Percentiles rank a stretch among this genome's conserved stretches.
Evolutionary conservation across 2,797 vertebrate species (phyloP).

Genomic region (Malacoctenus gilli): DNA sequence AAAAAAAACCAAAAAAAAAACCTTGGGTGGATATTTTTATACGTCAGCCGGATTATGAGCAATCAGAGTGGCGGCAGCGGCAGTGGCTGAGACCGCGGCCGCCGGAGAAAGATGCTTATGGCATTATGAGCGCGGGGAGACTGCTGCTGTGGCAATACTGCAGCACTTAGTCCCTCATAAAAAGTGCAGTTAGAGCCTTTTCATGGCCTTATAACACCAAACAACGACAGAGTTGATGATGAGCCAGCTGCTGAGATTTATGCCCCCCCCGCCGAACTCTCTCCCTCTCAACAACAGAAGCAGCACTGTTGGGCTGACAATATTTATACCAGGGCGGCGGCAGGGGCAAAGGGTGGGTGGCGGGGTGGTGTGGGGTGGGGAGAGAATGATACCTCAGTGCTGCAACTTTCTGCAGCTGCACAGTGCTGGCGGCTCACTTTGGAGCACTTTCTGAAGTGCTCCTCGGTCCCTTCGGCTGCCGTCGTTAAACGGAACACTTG

Average conservation of each 20-base stretch:
- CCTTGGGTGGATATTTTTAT: conserved; percentile 33
- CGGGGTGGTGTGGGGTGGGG: no score
- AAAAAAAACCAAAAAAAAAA: no score
- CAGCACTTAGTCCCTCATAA: conserved; percentile 22
- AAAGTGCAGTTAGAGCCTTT: conserved; percentile 6
- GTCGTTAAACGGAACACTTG: not conserved
- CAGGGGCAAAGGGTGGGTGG: no score
- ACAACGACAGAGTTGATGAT: conserved; percentile 19
- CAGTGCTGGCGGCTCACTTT: not conserved
- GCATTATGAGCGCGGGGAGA: conserved; percentile 7
- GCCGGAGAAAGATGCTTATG: conserved; percentile 14
- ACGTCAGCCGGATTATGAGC: conserved; percentile 38
- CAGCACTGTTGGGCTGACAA: not conserved
- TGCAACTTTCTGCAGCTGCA: conserved; percentile 5
- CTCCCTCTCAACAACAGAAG: not conserved
- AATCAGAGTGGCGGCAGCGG: conserved; percentile 20
- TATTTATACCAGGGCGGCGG: conserved; percentile 21
- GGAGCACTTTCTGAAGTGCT: conserved; percentile 1
- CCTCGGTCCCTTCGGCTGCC: conserved; percentile 1
- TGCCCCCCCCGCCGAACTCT: conserved; percentile 15
- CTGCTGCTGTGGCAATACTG: conserved; percentile 1
- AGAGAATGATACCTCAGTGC: not conserved
- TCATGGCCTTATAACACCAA: conserved; percentile 11
- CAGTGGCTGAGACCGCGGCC: conserved; percentile 6
- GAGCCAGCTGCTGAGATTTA: conserved; percentile 29